These are phyloP conservation scores for Ardeotis arabs DNA, from an alignment of 2,113 vertebrate genomes.

Conservation along the genomic window DNA sequence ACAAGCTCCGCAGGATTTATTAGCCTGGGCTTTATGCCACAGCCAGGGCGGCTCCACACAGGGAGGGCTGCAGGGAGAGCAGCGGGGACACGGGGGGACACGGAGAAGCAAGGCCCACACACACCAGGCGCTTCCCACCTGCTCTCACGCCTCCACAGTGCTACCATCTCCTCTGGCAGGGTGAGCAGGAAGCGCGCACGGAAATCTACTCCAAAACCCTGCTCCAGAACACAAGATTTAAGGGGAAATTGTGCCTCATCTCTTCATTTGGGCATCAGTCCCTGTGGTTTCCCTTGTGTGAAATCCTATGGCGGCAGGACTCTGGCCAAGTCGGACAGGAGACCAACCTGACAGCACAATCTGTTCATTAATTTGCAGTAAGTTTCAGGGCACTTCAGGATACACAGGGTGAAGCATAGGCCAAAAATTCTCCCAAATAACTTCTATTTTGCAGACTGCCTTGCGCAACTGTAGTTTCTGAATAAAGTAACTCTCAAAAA, in stretches of 20 bases:
- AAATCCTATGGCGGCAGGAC: background rate
- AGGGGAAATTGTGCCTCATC: background rate
- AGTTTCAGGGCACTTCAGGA: background rate
- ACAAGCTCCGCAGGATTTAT: background rate
- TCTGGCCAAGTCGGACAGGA: rapidly evolving
- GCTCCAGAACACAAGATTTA: background rate
- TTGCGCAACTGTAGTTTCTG: background rate
- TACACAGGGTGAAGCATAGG: rapidly evolving
- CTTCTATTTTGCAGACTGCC: background rate
- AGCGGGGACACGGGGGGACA: background rate
- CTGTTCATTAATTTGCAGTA: background rate
- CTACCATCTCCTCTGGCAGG: rapidly evolving
- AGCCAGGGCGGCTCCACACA: background rate
- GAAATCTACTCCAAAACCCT: background rate
- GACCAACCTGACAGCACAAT: background rate
- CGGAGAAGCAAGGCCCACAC: background rate
- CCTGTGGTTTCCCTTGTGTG: background rate
- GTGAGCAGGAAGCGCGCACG: rapidly evolving
- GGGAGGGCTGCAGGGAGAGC: background rate
- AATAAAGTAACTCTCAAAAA: background rate
- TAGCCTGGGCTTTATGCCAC: rapidly evolving
- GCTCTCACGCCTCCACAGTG: rapidly evolving
- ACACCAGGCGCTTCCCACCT: rapidly evolving
- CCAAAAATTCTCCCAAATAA: background rate
- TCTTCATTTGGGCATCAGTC: background rate